These are phyloP conservation scores for Pemphigus obesinymphae DNA, from an alignment of 1,140 invertebrate genomes.

Conservation along the genomic window DNA sequence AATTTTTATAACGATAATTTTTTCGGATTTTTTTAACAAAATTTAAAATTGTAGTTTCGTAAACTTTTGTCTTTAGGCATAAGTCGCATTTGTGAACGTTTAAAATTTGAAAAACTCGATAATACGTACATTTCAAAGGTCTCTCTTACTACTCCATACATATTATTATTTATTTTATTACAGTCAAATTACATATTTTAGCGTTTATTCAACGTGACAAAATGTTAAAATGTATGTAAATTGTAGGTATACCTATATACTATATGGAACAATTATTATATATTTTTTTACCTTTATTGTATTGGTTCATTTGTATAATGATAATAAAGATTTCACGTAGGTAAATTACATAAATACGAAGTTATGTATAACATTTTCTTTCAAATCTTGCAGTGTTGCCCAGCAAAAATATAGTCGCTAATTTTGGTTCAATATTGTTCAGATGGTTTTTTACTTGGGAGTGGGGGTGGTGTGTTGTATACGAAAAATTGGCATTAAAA, in stretches of 20 bases:
- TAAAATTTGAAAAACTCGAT: too few species aligned
- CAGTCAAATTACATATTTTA: not conserved
- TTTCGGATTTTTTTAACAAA: too few species aligned
- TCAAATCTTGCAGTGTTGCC: not conserved
- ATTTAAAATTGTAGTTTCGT: too few species aligned
- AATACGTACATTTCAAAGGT: too few species aligned
- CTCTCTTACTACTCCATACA: too few species aligned
- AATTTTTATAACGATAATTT: too few species aligned
- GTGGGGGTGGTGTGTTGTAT: conserved; percentile 12
- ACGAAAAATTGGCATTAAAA: conserved; percentile 40
- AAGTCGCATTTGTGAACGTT: too few species aligned
- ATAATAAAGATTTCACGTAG: not conserved
- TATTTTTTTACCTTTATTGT: not conserved
- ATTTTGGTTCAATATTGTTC: conserved; percentile 19
- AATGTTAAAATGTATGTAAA: too few species aligned
- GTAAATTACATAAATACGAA: not conserved
- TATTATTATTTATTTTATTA: not conserved
- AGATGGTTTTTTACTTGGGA: not conserved
- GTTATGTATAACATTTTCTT: not conserved
- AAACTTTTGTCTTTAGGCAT: too few species aligned
- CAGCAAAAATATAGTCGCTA: not conserved
- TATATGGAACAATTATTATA: not conserved
- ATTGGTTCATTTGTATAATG: not conserved
- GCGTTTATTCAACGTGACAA: not conserved
- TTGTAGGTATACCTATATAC: too few species aligned